Conservation (phyloP, 1,140 invertebrate species). For the Drosophila navojoa region DNA sequence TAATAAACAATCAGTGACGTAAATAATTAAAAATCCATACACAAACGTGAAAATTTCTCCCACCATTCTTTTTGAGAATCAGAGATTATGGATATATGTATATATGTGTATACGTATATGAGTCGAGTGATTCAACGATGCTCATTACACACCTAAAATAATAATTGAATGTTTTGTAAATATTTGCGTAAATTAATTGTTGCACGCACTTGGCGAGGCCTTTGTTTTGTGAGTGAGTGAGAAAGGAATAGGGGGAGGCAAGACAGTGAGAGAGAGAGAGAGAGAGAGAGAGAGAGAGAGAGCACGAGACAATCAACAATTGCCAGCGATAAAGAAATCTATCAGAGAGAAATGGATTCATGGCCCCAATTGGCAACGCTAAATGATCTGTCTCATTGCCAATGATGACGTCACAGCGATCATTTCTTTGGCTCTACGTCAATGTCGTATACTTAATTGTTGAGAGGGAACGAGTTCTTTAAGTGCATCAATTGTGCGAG, state of each 20-base stretch:
- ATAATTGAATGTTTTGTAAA: slow-evolving; percentile 64
- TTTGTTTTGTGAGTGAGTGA: slow-evolving; percentile 3
- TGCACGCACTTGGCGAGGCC: slow-evolving; percentile 22
- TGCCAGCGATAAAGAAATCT: slow-evolving; percentile 58
- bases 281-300: slow-evolving; percentile 5
- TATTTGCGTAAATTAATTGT: slow-evolving; percentile 72
- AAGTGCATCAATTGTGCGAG: slow-evolving; percentile 26
- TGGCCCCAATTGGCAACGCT: slow-evolving; percentile 44
- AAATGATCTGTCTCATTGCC: slow-evolving; percentile 42
- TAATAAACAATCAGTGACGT: slow-evolving; percentile 32
- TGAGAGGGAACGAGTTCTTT: background rate
- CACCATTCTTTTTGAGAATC: slow-evolving; percentile 8
- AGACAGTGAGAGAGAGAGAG: background rate
- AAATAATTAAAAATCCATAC: slow-evolving; percentile 36
- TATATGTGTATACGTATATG: background rate
- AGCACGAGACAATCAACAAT: slow-evolving; percentile 27
- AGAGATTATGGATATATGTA: slow-evolving; percentile 16
- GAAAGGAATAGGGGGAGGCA: slow-evolving; percentile 18
- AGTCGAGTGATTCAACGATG: slow-evolving; percentile 46
- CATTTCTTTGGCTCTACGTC: slow-evolving; percentile 40
- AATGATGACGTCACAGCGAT: slow-evolving; percentile 44
- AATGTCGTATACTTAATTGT: slow-evolving; percentile 58
- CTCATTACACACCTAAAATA: slow-evolving; percentile 58
- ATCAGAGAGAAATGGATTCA: slow-evolving; percentile 51
- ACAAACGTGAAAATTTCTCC: slow-evolving; percentile 29